Conservation (phyloP, 2,888 invertebrate species). For the Augochlorella aurata region DNA sequence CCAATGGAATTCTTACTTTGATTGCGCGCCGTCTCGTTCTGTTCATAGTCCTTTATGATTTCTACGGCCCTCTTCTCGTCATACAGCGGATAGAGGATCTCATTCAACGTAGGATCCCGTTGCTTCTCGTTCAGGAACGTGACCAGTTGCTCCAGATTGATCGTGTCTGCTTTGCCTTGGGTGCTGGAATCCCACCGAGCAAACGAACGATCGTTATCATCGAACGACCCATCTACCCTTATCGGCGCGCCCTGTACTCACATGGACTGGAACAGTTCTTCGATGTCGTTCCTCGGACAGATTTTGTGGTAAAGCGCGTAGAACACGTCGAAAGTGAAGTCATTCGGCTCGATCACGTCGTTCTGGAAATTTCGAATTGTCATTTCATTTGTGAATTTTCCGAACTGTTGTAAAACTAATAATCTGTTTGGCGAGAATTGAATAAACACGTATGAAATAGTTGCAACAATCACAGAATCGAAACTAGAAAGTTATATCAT, state of each 20-base stretch:
- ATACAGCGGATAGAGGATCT: conserved; percentile 98
- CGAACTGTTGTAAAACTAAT: not conserved
- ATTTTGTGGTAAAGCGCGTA: conserved; percentile 99
- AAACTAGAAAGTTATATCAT: too few species aligned
- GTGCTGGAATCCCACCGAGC: conserved; percentile 85
- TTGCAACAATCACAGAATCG: too few species aligned
- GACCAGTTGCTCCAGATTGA: conserved; percentile 93
- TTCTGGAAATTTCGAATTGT: conserved; percentile 84
- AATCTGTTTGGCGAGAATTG: not conserved
- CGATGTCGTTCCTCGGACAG: conserved; percentile 99
- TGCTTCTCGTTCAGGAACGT: conserved; percentile 98
- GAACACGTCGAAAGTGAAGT: conserved; percentile 99
- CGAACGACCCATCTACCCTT: conserved; percentile 8
- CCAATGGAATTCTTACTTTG: conserved; percentile 84
- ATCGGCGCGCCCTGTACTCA: conserved; percentile 84
- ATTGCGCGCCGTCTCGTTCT: conserved; percentile 88
- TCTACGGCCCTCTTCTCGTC: conserved; percentile 96
- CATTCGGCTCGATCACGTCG: conserved; percentile 96
- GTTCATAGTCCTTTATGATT: conserved; percentile 96
- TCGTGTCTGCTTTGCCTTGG: conserved; percentile 93
- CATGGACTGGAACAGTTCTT: conserved; percentile 97
- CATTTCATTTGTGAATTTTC: not conserved
- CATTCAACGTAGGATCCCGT: conserved; percentile 98
- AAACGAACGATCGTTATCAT: conserved; percentile 33
- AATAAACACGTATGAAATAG: too few species aligned